Conservation (phyloP, 64 coral and sea anemone species). For the Dendrophyllia cribrosa region DNA sequence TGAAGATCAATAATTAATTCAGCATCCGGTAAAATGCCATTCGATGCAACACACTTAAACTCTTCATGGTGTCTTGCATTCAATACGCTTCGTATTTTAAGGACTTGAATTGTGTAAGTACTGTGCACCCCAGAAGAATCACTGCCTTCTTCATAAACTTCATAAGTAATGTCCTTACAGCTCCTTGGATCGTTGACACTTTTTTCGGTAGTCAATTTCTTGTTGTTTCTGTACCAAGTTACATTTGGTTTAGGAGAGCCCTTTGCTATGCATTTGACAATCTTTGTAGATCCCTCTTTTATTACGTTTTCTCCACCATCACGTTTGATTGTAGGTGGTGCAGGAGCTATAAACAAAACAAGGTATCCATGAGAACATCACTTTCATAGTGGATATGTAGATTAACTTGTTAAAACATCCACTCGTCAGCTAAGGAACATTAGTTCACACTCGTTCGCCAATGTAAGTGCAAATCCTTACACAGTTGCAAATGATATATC, state of each 20-base stretch:
- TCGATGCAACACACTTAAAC: conserved; percentile 27
- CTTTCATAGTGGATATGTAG: background rate
- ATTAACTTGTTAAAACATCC: too few species aligned
- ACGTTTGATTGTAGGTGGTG: background rate
- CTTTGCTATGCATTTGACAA: conserved; percentile 23
- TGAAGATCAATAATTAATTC: background rate
- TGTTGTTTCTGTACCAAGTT: conserved; percentile 42
- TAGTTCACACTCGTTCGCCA: too few species aligned
- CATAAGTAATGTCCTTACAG: background rate
- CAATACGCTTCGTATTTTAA: conserved; percentile 13
- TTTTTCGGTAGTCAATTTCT: background rate
- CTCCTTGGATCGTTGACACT: background rate
- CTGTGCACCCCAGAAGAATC: background rate
- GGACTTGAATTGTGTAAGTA: background rate
- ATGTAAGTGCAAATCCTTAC: too few species aligned
- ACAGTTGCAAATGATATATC: too few species aligned
- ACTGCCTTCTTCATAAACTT: background rate
- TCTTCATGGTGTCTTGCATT: conserved; percentile 38
- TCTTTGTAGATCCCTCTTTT: background rate
- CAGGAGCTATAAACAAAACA: background rate
- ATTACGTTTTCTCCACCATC: background rate
- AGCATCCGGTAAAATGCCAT: background rate
- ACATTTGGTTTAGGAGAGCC: background rate
- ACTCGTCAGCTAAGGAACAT: too few species aligned
- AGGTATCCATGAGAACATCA: background rate